A percentile compares a stretch with the other conserved stretches of the same genome.
phyloP scores from a whole-genome alignment of 1,140 invertebrate species.

The Drosophila tani region DNA sequence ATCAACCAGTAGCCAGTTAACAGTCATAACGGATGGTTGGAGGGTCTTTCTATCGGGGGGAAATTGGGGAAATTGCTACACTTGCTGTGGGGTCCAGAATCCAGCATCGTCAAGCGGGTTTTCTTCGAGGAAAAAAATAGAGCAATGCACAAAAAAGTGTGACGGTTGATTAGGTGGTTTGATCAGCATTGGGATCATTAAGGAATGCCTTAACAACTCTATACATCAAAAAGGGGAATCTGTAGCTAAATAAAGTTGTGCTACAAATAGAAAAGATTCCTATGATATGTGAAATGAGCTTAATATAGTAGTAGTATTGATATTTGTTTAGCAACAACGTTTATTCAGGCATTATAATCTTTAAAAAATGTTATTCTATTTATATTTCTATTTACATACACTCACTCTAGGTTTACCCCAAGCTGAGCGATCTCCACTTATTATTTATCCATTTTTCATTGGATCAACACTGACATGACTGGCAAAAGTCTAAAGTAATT shows the following conservation, averaged over 20 bases:
- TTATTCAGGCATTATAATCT: background rate
- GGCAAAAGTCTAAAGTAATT: slow-evolving; percentile 32
- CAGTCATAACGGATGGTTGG: slow-evolving; percentile 26
- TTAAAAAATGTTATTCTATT: background rate
- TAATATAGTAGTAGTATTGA: no score
- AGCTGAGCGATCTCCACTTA: background rate
- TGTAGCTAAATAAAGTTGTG: slow-evolving; percentile 1
- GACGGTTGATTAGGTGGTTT: slow-evolving; percentile 47
- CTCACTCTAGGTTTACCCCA: background rate
- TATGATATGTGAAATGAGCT: no score
- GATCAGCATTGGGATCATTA: slow-evolving; percentile 39
- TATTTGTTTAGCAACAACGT: background rate
- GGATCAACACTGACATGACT: slow-evolving; percentile 30
- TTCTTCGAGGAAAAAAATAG: background rate
- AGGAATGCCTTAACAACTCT: slow-evolving; percentile 46
- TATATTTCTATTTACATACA: background rate
- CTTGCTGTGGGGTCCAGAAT: slow-evolving; percentile 45
- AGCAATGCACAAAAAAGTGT: slow-evolving; percentile 34
- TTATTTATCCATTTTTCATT: slow-evolving; percentile 47
- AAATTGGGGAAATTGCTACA: background rate
- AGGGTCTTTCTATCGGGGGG: background rate
- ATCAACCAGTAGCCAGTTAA: slow-evolving; percentile 15
- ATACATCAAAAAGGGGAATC: slow-evolving; percentile 16
- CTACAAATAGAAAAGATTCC: background rate
- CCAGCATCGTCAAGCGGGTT: slow-evolving; percentile 22